Evolutionary conservation across 1,140 invertebrate species (phyloP).

Genomic region (Stegodyphus mimosarum): DNA sequence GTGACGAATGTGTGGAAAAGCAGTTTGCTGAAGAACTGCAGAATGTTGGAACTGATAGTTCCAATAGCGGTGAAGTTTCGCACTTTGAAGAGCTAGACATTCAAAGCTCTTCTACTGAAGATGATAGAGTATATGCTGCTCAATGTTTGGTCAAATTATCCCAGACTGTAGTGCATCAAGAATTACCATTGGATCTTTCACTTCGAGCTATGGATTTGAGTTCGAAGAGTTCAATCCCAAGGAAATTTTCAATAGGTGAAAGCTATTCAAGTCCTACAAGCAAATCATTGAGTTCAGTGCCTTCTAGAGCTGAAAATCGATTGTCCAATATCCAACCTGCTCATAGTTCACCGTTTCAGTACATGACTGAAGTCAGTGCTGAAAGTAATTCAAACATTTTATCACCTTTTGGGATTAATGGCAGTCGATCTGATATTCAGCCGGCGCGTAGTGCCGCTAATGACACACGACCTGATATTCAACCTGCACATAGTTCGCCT

Average conservation of each 20-base stretch:
- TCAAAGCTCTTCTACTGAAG: neutral
- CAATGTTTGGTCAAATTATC: conserved; percentile 29
- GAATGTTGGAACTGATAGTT: no score
- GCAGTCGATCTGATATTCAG: no score
- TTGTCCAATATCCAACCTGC: no score
- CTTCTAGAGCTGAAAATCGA: neutral
- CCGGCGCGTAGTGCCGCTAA: no score
- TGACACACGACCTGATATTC: no score
- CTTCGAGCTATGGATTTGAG: conserved; percentile 88
- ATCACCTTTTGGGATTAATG: no score
- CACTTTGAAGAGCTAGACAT: no score
- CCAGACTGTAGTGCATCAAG: conserved; percentile 50
- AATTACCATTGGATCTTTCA: conserved; percentile 79
- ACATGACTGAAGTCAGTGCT: no score
- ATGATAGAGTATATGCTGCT: conserved; percentile 6
- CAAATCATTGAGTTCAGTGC: neutral
- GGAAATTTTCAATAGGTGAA: neutral
- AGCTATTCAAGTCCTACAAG: neutral
- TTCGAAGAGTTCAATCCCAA: conserved; percentile 73
- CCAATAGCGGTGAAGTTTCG: no score
- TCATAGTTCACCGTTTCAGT: neutral
- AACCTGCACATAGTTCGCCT: neutral
- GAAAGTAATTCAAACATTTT: neutral
- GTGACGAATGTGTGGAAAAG: neutral
- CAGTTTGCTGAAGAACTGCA: no score